phyloP scores from a whole-genome alignment of 1,140 invertebrate species.

The Hirudo medicinalis region DNA sequence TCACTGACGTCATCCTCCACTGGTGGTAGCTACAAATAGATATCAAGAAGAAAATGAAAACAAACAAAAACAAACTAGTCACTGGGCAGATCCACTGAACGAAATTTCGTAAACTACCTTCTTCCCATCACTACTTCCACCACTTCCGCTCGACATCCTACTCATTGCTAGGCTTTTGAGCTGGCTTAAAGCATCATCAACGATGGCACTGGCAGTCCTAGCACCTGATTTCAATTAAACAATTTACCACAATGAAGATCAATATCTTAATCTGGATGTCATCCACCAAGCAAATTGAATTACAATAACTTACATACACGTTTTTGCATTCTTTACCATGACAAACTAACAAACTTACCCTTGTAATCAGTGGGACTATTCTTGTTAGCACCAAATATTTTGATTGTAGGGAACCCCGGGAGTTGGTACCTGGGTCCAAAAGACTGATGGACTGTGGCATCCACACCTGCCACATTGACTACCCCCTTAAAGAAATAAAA shows the following conservation, averaged over 20 bases:
- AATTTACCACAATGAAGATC: neutral
- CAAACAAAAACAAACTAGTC: slow-evolving; percentile 12
- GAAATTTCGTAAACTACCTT: slow-evolving; percentile 28
- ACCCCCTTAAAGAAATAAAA: slow-evolving; percentile 56
- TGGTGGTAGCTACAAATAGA: slow-evolving; percentile 48
- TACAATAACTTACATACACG: neutral
- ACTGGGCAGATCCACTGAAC: too few relatives aligned
- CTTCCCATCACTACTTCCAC: slow-evolving; percentile 31
- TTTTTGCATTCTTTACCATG: neutral
- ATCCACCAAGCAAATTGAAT: neutral
- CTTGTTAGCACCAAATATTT: slow-evolving; percentile 80
- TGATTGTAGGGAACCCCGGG: slow-evolving; percentile 86
- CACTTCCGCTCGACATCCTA: slow-evolving; percentile 42
- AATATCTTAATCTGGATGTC: neutral
- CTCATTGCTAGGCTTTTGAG: slow-evolving; percentile 55
- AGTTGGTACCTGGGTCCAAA: slow-evolving; percentile 68
- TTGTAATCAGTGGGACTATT: slow-evolving; percentile 72
- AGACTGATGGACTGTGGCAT: slow-evolving; percentile 76
- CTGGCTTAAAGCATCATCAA: slow-evolving; percentile 65
- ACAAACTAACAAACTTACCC: slow-evolving; percentile 40
- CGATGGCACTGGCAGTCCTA: slow-evolving; percentile 68
- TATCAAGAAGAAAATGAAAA: neutral
- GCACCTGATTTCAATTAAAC: slow-evolving; percentile 42
- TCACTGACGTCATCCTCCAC: slow-evolving; percentile 88
- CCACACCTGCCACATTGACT: slow-evolving; percentile 80